Evolutionary conservation across 2,797 vertebrate genomes (phyloP).

Genomic region (Chelon labrosus): DNA sequence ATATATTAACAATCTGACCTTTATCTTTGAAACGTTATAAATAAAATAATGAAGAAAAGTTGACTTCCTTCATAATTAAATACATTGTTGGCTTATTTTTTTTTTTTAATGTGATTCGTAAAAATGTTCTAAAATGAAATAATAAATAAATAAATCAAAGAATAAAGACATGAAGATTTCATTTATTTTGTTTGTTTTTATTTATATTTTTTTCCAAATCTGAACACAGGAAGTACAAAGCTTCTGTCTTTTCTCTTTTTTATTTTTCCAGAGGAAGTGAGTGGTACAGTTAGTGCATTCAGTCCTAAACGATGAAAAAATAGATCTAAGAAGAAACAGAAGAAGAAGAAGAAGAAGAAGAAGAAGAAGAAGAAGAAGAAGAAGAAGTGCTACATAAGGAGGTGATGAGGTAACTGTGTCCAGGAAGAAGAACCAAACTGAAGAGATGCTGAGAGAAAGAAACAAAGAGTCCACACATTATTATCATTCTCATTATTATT

Average conservation of each 20-base stretch:
- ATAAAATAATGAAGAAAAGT: too few relatives aligned
- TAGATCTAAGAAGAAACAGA: slow-evolving; percentile 70
- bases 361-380: too few relatives aligned
- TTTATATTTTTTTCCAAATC: slow-evolving; percentile 66
- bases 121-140: too few relatives aligned
- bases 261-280: slow-evolving; percentile 29
- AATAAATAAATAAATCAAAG: too few relatives aligned
- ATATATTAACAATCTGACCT: too few relatives aligned
- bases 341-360: slow-evolving; percentile 56
- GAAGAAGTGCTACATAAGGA: slow-evolving; percentile 80
- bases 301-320: slow-evolving; percentile 77
- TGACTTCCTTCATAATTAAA: too few relatives aligned
- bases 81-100: too few relatives aligned
- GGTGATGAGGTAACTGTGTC: slow-evolving; percentile 79
- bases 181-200: slow-evolving; percentile 52
- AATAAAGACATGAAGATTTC: too few relatives aligned
- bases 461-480: slow-evolving; percentile 41
- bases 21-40: too few relatives aligned
- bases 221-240: slow-evolving; percentile 73
- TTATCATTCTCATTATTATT: slow-evolving; percentile 39
- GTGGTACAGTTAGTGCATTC: slow-evolving; percentile 74
- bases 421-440: slow-evolving; percentile 62
- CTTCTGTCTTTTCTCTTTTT: slow-evolving; percentile 18
- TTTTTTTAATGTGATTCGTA: too few relatives aligned
- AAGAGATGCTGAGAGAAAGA: slow-evolving; percentile 51